Base-by-base conservation (phyloP, 1,140 invertebrate species). In the Cherax destructor region DNA sequence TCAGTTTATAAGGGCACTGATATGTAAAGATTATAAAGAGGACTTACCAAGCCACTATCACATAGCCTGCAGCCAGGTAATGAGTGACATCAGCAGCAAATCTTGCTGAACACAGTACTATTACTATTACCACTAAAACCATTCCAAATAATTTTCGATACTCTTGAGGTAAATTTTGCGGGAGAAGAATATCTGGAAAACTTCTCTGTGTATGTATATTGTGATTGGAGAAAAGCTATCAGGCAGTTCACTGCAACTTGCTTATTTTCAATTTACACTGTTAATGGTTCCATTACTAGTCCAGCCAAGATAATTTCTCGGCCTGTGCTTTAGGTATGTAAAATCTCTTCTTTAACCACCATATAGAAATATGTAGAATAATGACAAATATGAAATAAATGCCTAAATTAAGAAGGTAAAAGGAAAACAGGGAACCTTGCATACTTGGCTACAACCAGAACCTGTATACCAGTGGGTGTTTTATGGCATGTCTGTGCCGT, bases 361-460 rank as follows among this genome's bases (percentile, higher is more conserved):
- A 49, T 92, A 93, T 9, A 93, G 79, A 69, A 93, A 93, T 41
- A 24, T 13, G 92, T 93, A 93, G 94, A 41, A 96, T 95, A 3
- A 96, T 87, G 93, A 96, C 97, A 93, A 97, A 97, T 0, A 96
- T 91, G 0, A 96, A 94, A 74, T 97, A 98, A 92, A 97, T 96
- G 4, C 95, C 93, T 49, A 97, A 96, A 94, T 97, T 97, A 3
- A 95, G 94, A 84, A 96, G 96, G 93, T 97, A 97, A 13, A 97
- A n/a, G 96, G 95, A 52, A 96, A n/a, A n/a, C n/a, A n/a, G n/a
- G n/a, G 96, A 88, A 97, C 96, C 88, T 96, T 95, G 95, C 97
- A n/a, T 97, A 98, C 94, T 98, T 98, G n/a, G 98, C 95, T 97
- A 96, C 1, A 98, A 94, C n/a, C 93, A 97, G 97, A 91, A 97